Conservation (phyloP, 2,888 invertebrate species). For the Temnothorax rugatulus region DNA sequence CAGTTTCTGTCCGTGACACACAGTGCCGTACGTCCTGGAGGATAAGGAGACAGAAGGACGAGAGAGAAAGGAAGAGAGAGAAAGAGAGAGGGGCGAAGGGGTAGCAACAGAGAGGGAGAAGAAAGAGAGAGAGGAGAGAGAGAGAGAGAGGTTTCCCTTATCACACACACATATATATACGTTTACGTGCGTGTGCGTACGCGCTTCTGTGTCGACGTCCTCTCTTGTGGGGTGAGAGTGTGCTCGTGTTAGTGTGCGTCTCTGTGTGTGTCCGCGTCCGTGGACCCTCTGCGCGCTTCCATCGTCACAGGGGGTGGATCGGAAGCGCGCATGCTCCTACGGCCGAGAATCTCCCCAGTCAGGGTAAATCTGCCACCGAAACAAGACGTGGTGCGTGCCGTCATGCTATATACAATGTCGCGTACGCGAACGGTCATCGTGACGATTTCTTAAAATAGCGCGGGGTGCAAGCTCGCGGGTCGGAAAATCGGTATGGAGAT, state of each 20-base stretch:
- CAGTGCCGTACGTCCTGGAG: conserved; percentile 69
- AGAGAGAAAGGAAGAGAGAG: neutral
- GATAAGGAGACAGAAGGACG: conserved; percentile 46
- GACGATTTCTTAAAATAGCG: conserved; percentile 40
- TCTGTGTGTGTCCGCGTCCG: conserved; percentile 64
- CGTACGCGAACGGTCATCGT: conserved; percentile 60
- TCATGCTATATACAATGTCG: conserved; percentile 78
- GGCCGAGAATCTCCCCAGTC: conserved; percentile 84
- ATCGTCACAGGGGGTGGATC: conserved; percentile 78
- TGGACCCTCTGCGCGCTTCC: conserved; percentile 72
- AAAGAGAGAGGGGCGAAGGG: neutral
- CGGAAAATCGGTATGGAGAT: neutral
- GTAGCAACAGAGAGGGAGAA: neutral
- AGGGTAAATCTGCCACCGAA: conserved; percentile 84
- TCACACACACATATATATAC: conserved; percentile 1
- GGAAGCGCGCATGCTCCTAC: conserved; percentile 85
- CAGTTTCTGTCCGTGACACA: conserved; percentile 73
- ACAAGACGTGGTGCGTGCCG: conserved; percentile 83
- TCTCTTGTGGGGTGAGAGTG: neutral
- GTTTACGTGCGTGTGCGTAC: conserved; percentile 24
- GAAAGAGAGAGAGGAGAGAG: neutral
- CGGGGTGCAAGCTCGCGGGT: neutral
- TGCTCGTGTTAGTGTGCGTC: neutral
- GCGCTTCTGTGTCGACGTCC: conserved; percentile 47
- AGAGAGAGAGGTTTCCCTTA: conserved; percentile 31